Evolutionary conservation across 2,888 invertebrate species (phyloP).

Genomic region (Incurvaria masculella): DNA sequence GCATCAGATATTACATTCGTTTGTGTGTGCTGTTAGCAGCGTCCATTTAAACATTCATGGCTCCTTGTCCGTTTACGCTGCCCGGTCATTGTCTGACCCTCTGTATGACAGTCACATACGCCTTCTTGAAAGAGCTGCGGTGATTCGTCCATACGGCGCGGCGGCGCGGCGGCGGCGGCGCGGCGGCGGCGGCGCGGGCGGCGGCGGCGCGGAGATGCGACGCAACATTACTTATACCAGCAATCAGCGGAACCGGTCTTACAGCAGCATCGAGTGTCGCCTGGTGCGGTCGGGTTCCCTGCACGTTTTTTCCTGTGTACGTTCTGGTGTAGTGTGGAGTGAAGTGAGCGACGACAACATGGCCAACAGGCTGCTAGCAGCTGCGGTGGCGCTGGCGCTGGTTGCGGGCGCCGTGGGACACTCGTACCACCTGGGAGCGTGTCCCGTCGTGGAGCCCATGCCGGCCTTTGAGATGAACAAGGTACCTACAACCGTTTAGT

Average conservation of each 20-base stretch:
- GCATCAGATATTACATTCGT: too few relatives aligned
- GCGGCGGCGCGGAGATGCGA: not conserved
- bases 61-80: not conserved
- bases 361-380: too few relatives aligned
- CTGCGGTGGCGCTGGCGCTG: conserved; percentile 14
- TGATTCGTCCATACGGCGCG: conserved; percentile 5
- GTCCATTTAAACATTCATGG: too few relatives aligned
- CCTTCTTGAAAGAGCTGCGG: conserved; percentile 2
- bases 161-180: conserved; percentile 1
- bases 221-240: not conserved
- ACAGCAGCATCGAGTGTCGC: not conserved
- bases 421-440: conserved; percentile 70
- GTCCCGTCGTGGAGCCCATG: conserved; percentile 72
- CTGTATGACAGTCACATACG: conserved; percentile 1
- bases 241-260: too few relatives aligned
- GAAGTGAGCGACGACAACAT: conserved; percentile 8
- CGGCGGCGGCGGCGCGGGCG: not conserved
- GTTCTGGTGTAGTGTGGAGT: not conserved
- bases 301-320: not conserved
- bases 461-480: conserved; percentile 69
- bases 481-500: too few relatives aligned
- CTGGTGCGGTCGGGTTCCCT: not conserved
- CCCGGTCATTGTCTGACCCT: not conserved
- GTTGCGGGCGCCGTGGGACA: conserved; percentile 47
- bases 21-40: too few relatives aligned